phyloP scores from a whole-genome alignment of 2,797 vertebrate genomes.

The Prionace glauca region DNA sequence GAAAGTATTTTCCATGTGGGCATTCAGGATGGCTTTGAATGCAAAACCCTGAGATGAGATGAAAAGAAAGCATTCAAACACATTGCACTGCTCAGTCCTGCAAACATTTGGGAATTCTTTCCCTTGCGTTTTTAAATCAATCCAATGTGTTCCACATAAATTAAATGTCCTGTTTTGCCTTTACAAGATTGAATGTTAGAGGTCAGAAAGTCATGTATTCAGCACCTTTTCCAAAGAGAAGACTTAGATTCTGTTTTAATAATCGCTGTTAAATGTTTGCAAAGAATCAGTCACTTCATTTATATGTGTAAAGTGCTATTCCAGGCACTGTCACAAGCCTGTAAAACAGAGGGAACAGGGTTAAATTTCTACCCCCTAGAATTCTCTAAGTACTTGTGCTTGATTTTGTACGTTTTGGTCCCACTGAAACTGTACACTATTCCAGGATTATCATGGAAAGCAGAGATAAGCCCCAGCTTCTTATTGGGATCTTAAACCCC shows the following conservation, averaged over 20 bases:
- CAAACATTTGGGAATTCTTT: neutral
- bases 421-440: neutral
- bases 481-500: neutral
- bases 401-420: neutral
- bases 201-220: neutral
- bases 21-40: neutral
- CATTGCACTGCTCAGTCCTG: neutral
- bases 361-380: neutral
- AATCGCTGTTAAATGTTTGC: neutral
- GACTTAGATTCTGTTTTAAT: neutral
- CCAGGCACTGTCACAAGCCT: neutral
- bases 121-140: neutral
- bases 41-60: neutral
- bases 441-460: neutral
- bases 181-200: neutral
- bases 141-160: neutral
- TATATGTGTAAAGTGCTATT: neutral
- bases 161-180: neutral
- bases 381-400: neutral
- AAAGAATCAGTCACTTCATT: neutral
- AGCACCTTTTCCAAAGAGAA: neutral
- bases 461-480: neutral
- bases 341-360: neutral
- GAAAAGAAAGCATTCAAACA: neutral
- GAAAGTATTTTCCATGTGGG: neutral